phyloP scores from a whole-genome alignment of 2,113 vertebrate genomes.

The Probosciger aterrimus region DNA sequence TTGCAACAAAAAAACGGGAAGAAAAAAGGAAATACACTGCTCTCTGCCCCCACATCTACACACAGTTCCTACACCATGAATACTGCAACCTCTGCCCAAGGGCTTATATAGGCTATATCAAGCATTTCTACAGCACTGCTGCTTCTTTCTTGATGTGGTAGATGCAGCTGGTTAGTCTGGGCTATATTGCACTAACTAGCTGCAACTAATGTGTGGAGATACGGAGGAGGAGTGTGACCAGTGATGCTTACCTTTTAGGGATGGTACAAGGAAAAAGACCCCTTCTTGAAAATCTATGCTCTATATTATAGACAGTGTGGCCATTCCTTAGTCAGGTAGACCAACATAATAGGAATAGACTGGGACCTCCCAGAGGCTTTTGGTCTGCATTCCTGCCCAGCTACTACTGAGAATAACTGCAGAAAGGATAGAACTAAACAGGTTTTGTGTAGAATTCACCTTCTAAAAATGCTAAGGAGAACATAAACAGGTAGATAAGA shows the following conservation, averaged over 20 bases:
- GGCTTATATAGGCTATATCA: not conserved
- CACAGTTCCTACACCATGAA: not conserved
- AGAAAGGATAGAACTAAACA: not conserved
- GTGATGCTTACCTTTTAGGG: not conserved
- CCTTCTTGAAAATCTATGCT: not conserved
- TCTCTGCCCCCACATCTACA: not conserved
- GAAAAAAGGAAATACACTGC: not conserved
- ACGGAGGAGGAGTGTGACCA: rapidly evolving
- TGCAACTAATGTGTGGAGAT: not conserved
- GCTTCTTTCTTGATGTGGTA: not conserved
- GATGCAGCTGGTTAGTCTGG: not conserved
- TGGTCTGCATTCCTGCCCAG: not conserved
- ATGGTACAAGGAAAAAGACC: not conserved
- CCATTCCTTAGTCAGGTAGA: not conserved
- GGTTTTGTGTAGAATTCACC: not conserved
- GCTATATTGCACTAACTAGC: not conserved
- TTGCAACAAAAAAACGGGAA: not conserved
- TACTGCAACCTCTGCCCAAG: not conserved
- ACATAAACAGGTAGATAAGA: not conserved
- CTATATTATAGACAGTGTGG: not conserved
- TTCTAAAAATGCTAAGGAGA: not conserved
- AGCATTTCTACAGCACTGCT: not conserved
- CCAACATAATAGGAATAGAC: not conserved
- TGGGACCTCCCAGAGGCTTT: not conserved
- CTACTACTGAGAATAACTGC: not conserved